Evolutionary conservation across 2,888 invertebrate species (phyloP), one percentile per base, ranked within the genome.

Genomic region (Drosophila incognita): DNA sequence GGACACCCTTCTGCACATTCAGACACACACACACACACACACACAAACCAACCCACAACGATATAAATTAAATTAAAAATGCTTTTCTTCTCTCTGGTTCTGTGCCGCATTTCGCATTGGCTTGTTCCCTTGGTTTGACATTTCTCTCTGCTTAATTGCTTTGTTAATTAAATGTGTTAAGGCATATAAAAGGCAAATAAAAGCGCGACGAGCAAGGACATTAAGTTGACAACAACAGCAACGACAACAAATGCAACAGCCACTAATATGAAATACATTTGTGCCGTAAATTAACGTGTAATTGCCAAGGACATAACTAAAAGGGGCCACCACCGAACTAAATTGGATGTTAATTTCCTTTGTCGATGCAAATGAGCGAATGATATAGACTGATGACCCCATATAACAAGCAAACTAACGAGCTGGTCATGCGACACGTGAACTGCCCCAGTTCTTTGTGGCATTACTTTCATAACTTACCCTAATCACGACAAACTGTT

Each of bases 131-230:
- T 33, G 42, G 71, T 69, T 81, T 85, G 69, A 63, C 79, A 75
- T 74, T 78, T 79, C 78, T 74, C 79, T 70, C 79, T 87, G 87
- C 89, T 87, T 87, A 87, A 87, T 87, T 87, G 89, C 87, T 87
- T 89, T 89, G 89, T 89, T 87, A 87, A 87, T 87, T 87, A 87
- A 87, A 87, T 87, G 87, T 84, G 87, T 84, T 80, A 76, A 83
- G 79, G 79, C 83, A 76, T 64, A 83, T 68, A 73, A 76, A 82
- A 76, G 69, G 73, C 74, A 82, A 72, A 71, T 68, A 69, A 73
- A 84, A 79, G 76, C 68, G 62, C 72, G 71, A 76, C 73, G 66
- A 65, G 61, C 79, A 70, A 76, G 70, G 81, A 85, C 85, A 85
- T 85, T 87, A 85, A 87, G 76, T 75, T 75, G 69, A 79, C 80